Conservation (phyloP, 2,113 vertebrate species). For the Salvelinus fontinalis region DNA sequence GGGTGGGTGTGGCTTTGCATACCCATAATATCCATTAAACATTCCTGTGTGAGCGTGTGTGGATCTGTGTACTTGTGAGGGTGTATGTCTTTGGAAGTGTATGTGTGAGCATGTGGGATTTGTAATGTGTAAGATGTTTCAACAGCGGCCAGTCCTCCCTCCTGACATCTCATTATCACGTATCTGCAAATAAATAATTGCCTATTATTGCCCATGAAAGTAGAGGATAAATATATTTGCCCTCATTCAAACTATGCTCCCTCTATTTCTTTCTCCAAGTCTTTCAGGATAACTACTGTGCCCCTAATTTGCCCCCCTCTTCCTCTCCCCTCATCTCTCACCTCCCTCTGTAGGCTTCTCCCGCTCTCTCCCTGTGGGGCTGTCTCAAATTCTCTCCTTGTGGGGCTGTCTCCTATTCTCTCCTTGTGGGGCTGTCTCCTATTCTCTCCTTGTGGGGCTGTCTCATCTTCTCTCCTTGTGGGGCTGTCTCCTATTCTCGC, state of each 20-base stretch:
- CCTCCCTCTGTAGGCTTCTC: neutral
- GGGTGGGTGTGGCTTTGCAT: too few species aligned
- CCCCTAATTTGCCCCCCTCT: slow-evolving; percentile 50
- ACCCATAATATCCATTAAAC: neutral
- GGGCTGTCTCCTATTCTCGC: too few species aligned
- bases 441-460: too few species aligned
- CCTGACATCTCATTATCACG: slow-evolving; percentile 59
- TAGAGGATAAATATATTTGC: slow-evolving; percentile 43
- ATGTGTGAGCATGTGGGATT: neutral
- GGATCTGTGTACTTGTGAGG: neutral
- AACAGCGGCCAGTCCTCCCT: slow-evolving; percentile 44
- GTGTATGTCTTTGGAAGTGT: neutral
- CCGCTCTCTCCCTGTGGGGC: slow-evolving; percentile 40
- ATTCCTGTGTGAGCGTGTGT: neutral
- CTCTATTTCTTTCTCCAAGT: slow-evolving; percentile 20
- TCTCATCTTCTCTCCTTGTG: too few species aligned
- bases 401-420: too few species aligned
- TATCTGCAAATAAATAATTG: slow-evolving; percentile 67
- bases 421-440: too few species aligned
- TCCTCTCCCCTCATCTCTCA: neutral
- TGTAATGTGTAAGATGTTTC: slow-evolving; percentile 60
- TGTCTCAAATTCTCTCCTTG: too few species aligned
- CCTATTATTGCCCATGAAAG: slow-evolving; percentile 61
- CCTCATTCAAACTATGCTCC: slow-evolving; percentile 29
- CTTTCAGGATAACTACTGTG: slow-evolving; percentile 35